A percentile compares a stretch with the other conserved stretches of the same genome.
phyloP scores from a whole-genome alignment of 1,140 invertebrate species.

The Oreohelix idahoensis region DNA sequence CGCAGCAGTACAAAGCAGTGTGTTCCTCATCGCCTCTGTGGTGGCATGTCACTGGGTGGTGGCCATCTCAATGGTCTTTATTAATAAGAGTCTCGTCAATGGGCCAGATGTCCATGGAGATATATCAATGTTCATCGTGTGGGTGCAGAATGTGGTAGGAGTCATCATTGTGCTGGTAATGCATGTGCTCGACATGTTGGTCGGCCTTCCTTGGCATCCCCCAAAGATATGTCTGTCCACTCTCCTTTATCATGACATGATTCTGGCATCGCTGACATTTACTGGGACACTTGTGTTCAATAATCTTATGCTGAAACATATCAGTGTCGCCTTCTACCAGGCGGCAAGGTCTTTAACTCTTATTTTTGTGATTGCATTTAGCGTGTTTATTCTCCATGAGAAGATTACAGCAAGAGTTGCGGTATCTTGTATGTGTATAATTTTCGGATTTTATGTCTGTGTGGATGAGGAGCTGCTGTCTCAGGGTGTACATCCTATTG shows the following conservation, averaged over 20 bases:
- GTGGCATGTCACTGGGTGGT: conserved; percentile 67
- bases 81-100: conserved; percentile 70
- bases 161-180: conserved; percentile 49
- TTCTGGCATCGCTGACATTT: conserved; percentile 62
- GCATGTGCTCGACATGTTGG: conserved; percentile 22
- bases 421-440: conserved; percentile 65
- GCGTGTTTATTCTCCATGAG: conserved; percentile 59
- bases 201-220: conserved; percentile 36
- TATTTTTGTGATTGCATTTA: conserved; percentile 70
- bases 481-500: conserved; percentile 63
- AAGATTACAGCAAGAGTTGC: conserved; percentile 50
- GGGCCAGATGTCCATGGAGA: conserved; percentile 52
- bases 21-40: conserved; percentile 9
- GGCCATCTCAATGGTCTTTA: conserved; percentile 71
- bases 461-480: conserved; percentile 68
- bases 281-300: conserved; percentile 68
- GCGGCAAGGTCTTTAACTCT: conserved; percentile 71
- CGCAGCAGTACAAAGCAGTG: not conserved
- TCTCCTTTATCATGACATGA: conserved; percentile 59
- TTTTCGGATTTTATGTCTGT: conserved; percentile 68
- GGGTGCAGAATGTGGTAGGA: conserved; percentile 61
- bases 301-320: conserved; percentile 71
- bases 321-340: conserved; percentile 72
- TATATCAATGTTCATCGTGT: conserved; percentile 70
- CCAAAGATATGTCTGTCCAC: conserved; percentile 46